phyloP scores from a whole-genome alignment of 23 tunicate genomes.

The Pegea sp. region DNA sequence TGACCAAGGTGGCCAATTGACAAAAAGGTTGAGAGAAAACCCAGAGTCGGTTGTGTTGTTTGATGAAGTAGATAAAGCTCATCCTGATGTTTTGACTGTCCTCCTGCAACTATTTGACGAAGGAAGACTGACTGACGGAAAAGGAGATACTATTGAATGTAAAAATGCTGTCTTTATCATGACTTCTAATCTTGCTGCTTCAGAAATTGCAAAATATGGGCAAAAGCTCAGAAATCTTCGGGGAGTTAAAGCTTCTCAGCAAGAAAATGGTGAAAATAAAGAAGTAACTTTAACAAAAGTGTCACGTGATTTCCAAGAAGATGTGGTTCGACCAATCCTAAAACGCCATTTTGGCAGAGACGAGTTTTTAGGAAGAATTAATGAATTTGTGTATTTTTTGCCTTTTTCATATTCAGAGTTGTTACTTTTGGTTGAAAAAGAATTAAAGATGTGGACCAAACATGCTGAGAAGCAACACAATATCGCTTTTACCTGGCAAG shows the following conservation, averaged over 20 bases:
- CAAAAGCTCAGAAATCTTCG: constrained; percentile 34
- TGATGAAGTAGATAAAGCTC: constrained; percentile 98
- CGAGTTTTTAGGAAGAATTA: constrained; percentile 90
- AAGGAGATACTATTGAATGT: constrained; percentile 78
- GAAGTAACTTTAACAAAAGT: constrained; percentile 12
- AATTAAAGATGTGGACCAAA: constrained; percentile 60
- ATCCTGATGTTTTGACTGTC: constrained; percentile 92
- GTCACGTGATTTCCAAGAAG: constrained; percentile 53
- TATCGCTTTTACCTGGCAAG: constrained; percentile 44
- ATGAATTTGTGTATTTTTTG: constrained; percentile 93
- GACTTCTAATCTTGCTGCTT: constrained; percentile 94
- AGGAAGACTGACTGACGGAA: constrained; percentile 88
- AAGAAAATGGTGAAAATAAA: not conserved
- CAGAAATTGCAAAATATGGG: constrained; percentile 88
- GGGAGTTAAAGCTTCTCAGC: constrained; percentile 3
- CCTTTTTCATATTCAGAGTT: constrained; percentile 92
- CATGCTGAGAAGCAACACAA: constrained; percentile 59
- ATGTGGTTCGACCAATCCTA: constrained; percentile 77
- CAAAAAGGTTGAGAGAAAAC: constrained; percentile 48
- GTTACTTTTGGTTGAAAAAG: constrained; percentile 53
- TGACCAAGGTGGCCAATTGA: constrained; percentile 94
- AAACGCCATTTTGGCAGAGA: constrained; percentile 87
- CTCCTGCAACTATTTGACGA: constrained; percentile 91
- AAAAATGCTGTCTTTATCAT: constrained; percentile 95
- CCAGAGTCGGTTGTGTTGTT: constrained; percentile 90